These are phyloP conservation scores for Marmota monax DNA, from an alignment of 2,113 vertebrate species.

Conservation along the genomic window DNA sequence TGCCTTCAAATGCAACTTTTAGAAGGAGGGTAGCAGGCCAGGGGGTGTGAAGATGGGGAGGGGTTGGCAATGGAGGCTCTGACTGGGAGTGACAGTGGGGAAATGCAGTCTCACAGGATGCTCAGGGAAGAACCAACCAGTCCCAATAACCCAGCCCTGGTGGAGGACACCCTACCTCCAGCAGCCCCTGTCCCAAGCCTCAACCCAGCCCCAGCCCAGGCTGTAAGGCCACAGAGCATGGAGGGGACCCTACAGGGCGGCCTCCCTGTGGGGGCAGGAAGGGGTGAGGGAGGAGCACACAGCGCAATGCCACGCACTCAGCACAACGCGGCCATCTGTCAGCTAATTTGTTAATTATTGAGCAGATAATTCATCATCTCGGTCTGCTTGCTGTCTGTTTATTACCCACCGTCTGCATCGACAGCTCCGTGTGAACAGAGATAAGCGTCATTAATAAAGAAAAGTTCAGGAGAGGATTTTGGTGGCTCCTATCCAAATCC, in stretches of 20 bases:
- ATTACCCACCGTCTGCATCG: conserved; percentile 85
- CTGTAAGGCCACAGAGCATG: too few relatives aligned
- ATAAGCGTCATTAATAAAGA: conserved; percentile 86
- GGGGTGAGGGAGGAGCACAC: background rate
- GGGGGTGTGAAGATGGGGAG: background rate
- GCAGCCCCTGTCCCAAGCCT: background rate
- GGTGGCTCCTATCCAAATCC: background rate
- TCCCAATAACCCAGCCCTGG: background rate
- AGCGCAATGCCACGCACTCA: background rate
- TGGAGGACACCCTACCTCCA: background rate
- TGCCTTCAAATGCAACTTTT: background rate
- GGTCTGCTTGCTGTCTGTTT: conserved; percentile 85
- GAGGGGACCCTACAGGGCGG: background rate
- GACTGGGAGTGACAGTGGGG: background rate
- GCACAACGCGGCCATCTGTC: conserved; percentile 82
- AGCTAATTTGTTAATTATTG: conserved; percentile 89
- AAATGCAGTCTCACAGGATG: background rate
- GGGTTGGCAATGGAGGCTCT: background rate
- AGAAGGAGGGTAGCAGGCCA: background rate
- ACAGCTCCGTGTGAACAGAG: conserved; percentile 83
- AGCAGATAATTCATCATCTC: conserved; percentile 87
- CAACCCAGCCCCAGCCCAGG: background rate
- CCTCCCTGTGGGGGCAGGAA: background rate
- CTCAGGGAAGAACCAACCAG: background rate
- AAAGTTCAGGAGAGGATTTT: conserved; percentile 79